A percentile compares a stretch with the other conserved stretches of the same genome.
phyloP scores from a whole-genome alignment of 2,797 vertebrate species.

The Sitta carolinensis region DNA sequence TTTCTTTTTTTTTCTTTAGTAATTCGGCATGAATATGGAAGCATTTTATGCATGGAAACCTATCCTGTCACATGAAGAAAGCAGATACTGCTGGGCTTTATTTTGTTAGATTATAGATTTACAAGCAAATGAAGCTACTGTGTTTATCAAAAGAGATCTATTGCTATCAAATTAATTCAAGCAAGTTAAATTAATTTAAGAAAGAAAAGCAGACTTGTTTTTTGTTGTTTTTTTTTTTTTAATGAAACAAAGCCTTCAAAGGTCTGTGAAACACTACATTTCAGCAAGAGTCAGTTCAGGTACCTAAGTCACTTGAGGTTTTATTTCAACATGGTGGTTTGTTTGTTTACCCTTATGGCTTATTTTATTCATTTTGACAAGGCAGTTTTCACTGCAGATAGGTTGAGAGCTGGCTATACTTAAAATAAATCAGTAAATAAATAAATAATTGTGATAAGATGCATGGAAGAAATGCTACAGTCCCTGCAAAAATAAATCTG shows the following conservation, averaged over 20 bases:
- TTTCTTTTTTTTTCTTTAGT: slow-evolving; percentile 4
- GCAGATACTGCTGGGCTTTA: neutral
- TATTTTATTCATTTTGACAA: slow-evolving; percentile 30
- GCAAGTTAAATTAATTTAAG: neutral
- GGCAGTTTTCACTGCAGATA: slow-evolving; percentile 7
- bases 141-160: neutral
- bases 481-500: neutral
- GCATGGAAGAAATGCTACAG: neutral
- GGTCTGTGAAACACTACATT: neutral
- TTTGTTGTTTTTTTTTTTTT: neutral
- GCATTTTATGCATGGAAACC: neutral
- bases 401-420: neutral
- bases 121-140: neutral
- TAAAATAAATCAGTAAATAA: neutral
- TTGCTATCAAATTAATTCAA: neutral
- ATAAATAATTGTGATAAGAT: neutral
- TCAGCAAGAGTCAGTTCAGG: neutral
- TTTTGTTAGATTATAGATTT: neutral
- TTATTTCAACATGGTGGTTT: neutral
- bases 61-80: neutral
- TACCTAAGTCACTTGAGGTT: neutral
- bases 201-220: neutral
- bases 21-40: neutral
- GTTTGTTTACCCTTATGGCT: neutral
- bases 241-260: neutral